Base-by-base conservation (phyloP, 2,797 vertebrate genomes). In the Enteromius paludinosus region DNA sequence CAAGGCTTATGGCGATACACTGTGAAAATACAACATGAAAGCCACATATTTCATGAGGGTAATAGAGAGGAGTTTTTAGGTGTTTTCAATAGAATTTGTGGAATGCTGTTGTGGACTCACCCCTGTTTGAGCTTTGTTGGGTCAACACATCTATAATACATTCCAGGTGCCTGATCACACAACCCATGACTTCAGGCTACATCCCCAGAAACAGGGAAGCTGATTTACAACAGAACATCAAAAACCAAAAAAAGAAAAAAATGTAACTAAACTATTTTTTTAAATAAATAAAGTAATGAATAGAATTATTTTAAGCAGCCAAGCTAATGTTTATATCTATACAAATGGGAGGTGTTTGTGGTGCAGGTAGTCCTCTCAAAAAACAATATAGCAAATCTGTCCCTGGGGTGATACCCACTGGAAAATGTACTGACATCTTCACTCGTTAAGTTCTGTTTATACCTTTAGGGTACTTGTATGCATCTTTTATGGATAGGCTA, bases 71-170 rank as follows among this genome's bases (percentile, higher is more conserved):
- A 4, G 30, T 54, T 73, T 72, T 73, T 35, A n/a, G 54, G 83
- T 81, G 69, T 79, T 88, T 81, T 84, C 69, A 83, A 85, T 33
- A 89, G 88, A 92, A 92, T 90, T 90, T 88, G 79, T 90, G 91
- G 90, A 91, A 92, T 93, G 88, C 78, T 79, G 85, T 83, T 77
- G 62, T 77, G 30, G 84, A 91, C 79, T 83, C 70, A 77, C 86
- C 86, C 47, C 23, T 66, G 56, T 69, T 87, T 69, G 77, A 69
- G 81, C 86, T 87, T 47, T 49, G 72, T 12, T 71, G 81, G 87
- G 88, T 91, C 86, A 61, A 79, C 86, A 87, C 87, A 43, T 71
- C 35, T 82, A 84, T 81, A 85, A 90, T 81, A 86, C 79, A 91
- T 92, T 91, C 90, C 86, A 90, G 81, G 81, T 77, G 85, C 89